phyloP scores from a whole-genome alignment of 1,140 invertebrate genomes.

The Drosophila melanogaster region DNA sequence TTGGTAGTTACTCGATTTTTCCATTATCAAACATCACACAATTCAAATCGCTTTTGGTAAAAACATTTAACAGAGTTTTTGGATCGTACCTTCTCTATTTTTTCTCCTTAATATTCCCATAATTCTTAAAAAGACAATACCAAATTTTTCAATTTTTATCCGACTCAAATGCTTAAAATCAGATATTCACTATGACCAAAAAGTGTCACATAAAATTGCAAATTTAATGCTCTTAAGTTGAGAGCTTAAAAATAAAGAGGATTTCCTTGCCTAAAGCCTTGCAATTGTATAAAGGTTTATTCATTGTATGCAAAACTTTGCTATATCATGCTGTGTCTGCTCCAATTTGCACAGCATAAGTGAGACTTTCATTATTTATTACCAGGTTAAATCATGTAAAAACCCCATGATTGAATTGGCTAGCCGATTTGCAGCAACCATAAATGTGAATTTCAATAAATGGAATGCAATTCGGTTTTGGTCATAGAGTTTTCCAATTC shows the following conservation, averaged over 20 bases:
- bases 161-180: too few species aligned
- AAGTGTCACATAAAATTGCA: background rate
- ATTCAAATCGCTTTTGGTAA: too few species aligned
- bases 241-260: background rate
- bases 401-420: background rate
- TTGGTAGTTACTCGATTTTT: too few species aligned
- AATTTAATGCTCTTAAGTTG: background rate
- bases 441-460: background rate
- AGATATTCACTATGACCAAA: background rate
- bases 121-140: too few species aligned
- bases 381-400: background rate
- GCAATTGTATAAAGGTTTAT: background rate
- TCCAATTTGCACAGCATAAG: background rate
- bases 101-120: too few species aligned
- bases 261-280: background rate
- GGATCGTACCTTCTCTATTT: too few species aligned
- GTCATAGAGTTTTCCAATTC: background rate
- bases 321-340: background rate
- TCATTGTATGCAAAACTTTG: background rate
- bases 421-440: background rate
- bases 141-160: too few species aligned
- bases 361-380: conserved; percentile 8
- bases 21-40: too few species aligned
- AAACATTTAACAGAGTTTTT: too few species aligned
- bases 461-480: background rate